These are phyloP conservation scores for Trachelus troglodyta DNA, from an alignment of 2,888 invertebrate genomes.

Conservation along the genomic window DNA sequence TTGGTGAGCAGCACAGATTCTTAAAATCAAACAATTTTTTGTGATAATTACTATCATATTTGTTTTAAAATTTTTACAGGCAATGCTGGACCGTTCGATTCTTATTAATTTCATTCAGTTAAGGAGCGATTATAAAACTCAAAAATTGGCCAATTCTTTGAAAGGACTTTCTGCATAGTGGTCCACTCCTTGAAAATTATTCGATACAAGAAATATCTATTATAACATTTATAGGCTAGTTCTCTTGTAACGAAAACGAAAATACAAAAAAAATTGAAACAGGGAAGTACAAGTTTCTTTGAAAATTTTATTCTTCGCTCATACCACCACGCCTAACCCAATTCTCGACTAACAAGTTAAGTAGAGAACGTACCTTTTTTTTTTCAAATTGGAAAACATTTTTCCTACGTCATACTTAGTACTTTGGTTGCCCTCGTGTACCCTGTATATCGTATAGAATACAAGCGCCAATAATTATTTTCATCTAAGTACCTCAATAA, in stretches of 20 bases:
- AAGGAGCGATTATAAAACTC: conserved; percentile 92
- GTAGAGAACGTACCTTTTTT: no score
- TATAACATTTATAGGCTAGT: neutral
- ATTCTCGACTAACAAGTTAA: no score
- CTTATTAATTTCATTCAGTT: conserved; percentile 94
- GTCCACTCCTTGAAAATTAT: neutral
- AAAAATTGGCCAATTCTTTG: conserved; percentile 76
- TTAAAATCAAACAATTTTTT: conserved; percentile 10
- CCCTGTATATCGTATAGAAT: neutral
- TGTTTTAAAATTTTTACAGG: conserved; percentile 72
- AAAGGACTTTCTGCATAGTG: conserved; percentile 63
- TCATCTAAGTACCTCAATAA: conserved; percentile 15
- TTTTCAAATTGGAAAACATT: neutral
- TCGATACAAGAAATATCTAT: neutral
- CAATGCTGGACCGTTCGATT: conserved; percentile 89
- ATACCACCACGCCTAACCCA: no score
- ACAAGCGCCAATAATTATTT: neutral
- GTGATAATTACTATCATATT: conserved; percentile 1
- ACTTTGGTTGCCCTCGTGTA: neutral
- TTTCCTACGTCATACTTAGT: neutral
- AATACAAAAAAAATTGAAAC: neutral
- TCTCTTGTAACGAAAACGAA: neutral
- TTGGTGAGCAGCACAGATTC: conserved; percentile 73
- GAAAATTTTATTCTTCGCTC: no score
- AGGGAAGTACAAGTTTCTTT: no score